Evolutionary conservation across 1,140 invertebrate species (phyloP), one percentile per base, ranked within the genome.

Genomic region (Calliopsis andreniformis): DNA sequence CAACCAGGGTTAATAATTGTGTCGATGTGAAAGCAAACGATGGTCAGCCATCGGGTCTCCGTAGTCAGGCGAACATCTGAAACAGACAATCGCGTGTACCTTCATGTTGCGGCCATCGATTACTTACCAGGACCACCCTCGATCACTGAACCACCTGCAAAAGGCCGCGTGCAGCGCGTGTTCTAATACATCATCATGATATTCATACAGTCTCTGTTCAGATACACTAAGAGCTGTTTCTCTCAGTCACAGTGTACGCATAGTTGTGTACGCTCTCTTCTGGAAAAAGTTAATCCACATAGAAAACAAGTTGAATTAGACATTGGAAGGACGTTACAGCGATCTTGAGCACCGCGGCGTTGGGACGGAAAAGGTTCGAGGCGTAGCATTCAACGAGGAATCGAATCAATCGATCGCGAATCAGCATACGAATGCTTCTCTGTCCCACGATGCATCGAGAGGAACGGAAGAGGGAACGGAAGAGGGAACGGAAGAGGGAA

Each of bases 221-320:
- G 87, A 88, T 86, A 90, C 83, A 77, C 80, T 88, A 83, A 89
- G 84, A 81, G 84, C 86, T 83, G 84, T 89, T 78, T 90, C 82
- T 89, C 84, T 88, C 87, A 89, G 83, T 87, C 89, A 90, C 87
- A 90, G 85, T 90, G 88, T 89, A 89, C 87, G 78, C 84, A 83
- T 73, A 83, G 81, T 80, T 82, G 83, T 83, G 80, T 83, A 83
- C 80, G 73, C 68, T 84, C 81, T 86, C 87, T 88, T 92, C 91
- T 92, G 91, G 86, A 92, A 92, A 92, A 90, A 92, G 89, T 92
- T 92, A 92, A 92, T 91, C 90, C 90, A 92, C 89, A 91, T 89
- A 92, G 89, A 92, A 91, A 85, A 87, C 79, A 89, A 85, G 86
- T 90, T 90, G 86, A 87, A 86, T 91, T 90, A 92, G 73, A 85